A percentile compares a stretch with the other conserved stretches of the same genome.
Evolutionary conservation across 2,888 invertebrate species (phyloP).

Genomic region (Phrixothrix hirtus): DNA sequence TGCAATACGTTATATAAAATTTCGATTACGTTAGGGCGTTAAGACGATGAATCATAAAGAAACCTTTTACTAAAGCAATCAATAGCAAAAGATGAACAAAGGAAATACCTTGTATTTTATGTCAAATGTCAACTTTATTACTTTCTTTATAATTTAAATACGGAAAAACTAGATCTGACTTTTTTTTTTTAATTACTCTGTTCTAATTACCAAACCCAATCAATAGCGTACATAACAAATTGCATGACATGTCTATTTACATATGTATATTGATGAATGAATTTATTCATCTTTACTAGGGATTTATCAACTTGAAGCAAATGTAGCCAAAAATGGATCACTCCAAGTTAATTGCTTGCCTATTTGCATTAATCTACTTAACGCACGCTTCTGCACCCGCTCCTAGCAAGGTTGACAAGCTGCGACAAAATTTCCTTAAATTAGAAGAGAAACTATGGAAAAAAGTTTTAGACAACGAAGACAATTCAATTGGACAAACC

Average conservation of each 20-base stretch:
- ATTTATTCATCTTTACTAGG: too few relatives aligned
- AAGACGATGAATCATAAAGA: not conserved
- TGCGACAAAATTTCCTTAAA: slow-evolving; percentile 63
- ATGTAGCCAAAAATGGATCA: not conserved
- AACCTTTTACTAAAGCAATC: not conserved
- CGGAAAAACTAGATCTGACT: too few relatives aligned
- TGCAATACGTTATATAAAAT: not conserved
- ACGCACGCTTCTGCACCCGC: not conserved
- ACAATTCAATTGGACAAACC: slow-evolving; percentile 32
- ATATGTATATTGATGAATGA: too few relatives aligned
- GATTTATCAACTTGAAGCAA: too few relatives aligned
- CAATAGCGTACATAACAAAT: too few relatives aligned
- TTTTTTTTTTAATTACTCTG: too few relatives aligned
- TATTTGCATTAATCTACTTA: not conserved
- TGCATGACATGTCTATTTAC: too few relatives aligned
- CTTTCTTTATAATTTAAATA: too few relatives aligned
- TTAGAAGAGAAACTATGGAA: slow-evolving; percentile 61
- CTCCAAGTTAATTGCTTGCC: not conserved
- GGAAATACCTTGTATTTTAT: too few relatives aligned
- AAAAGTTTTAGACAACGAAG: slow-evolving; percentile 36
- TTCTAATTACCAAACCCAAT: not conserved
- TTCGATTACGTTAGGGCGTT: not conserved
- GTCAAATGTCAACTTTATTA: too few relatives aligned
- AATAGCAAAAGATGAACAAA: too few relatives aligned
- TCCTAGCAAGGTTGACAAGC: slow-evolving; percentile 58